Evolutionary conservation across 1,140 invertebrate species (phyloP).

Genomic region (Pygmarrhopalites habei): DNA sequence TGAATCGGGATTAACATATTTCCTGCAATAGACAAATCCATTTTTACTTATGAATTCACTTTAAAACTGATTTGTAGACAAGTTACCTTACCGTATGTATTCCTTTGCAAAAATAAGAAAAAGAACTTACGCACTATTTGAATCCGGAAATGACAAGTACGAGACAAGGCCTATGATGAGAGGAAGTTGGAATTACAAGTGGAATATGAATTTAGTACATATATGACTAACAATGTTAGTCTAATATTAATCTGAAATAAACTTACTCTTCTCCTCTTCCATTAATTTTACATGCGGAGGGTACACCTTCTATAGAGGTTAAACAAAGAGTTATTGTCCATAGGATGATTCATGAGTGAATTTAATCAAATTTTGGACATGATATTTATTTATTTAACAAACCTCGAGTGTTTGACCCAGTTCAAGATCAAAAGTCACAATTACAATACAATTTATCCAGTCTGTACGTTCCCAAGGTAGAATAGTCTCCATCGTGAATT

Average conservation of each 20-base stretch:
- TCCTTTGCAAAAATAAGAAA: no score
- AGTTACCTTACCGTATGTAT: no score
- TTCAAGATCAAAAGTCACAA: conserved; percentile 97
- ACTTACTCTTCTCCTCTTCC: conserved; percentile 93
- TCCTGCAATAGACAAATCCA: no score
- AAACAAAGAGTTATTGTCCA: neutral
- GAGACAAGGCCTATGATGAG: no score
- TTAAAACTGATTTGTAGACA: no score
- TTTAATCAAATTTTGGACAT: neutral
- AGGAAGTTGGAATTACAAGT: no score
- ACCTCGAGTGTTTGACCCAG: conserved; percentile 93
- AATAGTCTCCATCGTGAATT: no score
- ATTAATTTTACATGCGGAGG: conserved; percentile 71
- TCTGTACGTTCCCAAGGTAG: no score
- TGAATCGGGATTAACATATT: conserved; percentile 97
- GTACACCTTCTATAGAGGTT: conserved; percentile 63
- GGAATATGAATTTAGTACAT: no score
- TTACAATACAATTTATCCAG: conserved; percentile 94
- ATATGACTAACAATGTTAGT: no score
- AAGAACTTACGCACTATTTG: no score
- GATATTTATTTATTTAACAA: conserved; percentile 34
- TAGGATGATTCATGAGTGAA: conserved; percentile 9
- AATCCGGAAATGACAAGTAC: conserved; percentile 98
- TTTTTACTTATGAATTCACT: no score
- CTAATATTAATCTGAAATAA: conserved; percentile 60